Evolutionary conservation across 2,888 invertebrate species (phyloP).

Genomic region (Drosophila cognata): DNA sequence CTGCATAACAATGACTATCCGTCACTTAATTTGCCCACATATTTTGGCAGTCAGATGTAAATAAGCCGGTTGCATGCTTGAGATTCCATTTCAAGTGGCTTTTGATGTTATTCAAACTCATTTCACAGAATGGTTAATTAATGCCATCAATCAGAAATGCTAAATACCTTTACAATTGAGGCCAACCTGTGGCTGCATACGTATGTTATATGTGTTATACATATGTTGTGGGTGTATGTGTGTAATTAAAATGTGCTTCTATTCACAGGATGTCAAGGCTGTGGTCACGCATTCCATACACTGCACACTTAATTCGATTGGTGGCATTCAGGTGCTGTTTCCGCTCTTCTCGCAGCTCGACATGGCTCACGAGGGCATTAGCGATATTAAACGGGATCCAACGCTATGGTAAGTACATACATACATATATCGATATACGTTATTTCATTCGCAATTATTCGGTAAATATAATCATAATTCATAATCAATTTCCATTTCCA

Average conservation of each 20-base stretch:
- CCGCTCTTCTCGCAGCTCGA: conserved; percentile 99
- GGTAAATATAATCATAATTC: too few relatives aligned
- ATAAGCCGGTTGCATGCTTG: background rate
- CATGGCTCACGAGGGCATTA: conserved; percentile 93
- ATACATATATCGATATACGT: background rate
- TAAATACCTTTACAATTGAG: background rate
- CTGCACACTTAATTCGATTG: conserved; percentile 99
- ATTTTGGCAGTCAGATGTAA: background rate
- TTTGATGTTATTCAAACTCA: conserved; percentile 2
- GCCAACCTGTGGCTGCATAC: background rate
- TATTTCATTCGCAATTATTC: background rate
- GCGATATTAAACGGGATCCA: conserved; percentile 94
- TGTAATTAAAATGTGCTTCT: conserved; percentile 1
- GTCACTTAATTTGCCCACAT: background rate
- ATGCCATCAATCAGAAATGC: background rate
- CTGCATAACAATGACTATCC: background rate
- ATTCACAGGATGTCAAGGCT: conserved; percentile 97
- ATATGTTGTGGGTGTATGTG: background rate
- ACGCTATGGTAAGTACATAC: conserved; percentile 91
- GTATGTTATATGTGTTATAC: background rate
- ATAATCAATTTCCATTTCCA: background rate
- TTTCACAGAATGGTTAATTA: background rate
- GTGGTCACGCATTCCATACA: conserved; percentile 99
- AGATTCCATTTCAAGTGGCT: background rate
- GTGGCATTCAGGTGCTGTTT: conserved; percentile 98